phyloP scores from a whole-genome alignment of 2,113 vertebrate species.

The Galbula dea region DNA sequence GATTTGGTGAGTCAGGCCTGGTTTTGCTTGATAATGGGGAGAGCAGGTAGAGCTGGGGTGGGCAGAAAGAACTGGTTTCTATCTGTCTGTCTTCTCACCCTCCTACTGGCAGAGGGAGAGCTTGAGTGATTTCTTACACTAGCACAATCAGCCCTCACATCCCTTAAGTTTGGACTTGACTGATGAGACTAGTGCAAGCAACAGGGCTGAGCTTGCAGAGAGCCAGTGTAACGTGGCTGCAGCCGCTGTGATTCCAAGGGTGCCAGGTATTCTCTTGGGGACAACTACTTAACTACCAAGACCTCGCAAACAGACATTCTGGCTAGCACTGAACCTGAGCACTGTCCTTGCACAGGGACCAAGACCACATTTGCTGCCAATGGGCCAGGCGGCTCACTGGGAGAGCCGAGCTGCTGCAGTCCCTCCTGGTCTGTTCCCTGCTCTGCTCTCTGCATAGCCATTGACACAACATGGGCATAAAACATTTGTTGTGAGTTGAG shows the following conservation, averaged over 20 bases:
- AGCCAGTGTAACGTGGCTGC: rapidly evolving
- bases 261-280: not conserved
- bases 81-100: not conserved
- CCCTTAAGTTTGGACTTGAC: not conserved
- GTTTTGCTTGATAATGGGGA: not conserved
- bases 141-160: rapidly evolving
- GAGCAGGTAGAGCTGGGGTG: not conserved
- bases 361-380: rapidly evolving
- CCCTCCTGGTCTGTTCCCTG: not conserved
- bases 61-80: not conserved
- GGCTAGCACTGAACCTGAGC: rapidly evolving
- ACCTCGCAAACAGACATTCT: rapidly evolving
- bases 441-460: not conserved
- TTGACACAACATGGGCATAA: not conserved
- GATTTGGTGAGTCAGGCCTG: slow-evolving; percentile 41
- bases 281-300: rapidly evolving
- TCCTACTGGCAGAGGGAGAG: not conserved
- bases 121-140: not conserved
- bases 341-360: not conserved
- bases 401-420: rapidly evolving
- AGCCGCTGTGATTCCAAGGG: not conserved
- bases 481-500: not conserved
- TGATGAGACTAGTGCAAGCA: not conserved
- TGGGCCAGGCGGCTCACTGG: not conserved
- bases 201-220: rapidly evolving